Evolutionary conservation across 2,797 vertebrate genomes (phyloP).

Genomic region (Orestias chungarensis): DNA sequence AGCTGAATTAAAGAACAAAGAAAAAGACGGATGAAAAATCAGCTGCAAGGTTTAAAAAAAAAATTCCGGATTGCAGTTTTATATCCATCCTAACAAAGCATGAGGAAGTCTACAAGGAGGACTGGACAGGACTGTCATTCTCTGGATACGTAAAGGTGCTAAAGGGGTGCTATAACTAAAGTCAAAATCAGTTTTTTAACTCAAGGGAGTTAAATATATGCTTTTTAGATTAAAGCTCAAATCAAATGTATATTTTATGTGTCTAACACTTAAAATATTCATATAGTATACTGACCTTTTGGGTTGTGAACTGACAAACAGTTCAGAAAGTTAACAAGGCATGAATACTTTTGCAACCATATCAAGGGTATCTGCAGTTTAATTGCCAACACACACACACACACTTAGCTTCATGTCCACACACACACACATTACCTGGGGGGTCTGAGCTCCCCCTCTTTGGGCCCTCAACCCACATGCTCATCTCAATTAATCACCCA

Average conservation of each 20-base stretch:
- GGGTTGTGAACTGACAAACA: background rate
- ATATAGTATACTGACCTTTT: no score
- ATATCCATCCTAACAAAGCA: background rate
- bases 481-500: conserved; percentile 81
- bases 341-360: conserved; percentile 26
- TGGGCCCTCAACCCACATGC: conserved; percentile 74
- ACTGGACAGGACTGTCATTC: background rate
- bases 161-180: background rate
- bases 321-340: background rate
- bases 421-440: conserved; percentile 65
- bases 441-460: conserved; percentile 67
- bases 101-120: background rate
- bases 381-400: conserved; percentile 35
- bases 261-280: background rate
- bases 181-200: background rate
- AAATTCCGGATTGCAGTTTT: no score
- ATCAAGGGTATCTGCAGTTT: conserved; percentile 51
- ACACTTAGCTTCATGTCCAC: conserved; percentile 21
- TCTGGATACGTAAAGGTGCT: background rate
- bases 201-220: no score
- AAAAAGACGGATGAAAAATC: no score
- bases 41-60: background rate
- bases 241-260: background rate
- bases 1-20: conserved; percentile 35
- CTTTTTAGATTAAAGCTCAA: no score